Conservation (phyloP, 2,797 vertebrate species). For the Acomys russatus region DNA sequence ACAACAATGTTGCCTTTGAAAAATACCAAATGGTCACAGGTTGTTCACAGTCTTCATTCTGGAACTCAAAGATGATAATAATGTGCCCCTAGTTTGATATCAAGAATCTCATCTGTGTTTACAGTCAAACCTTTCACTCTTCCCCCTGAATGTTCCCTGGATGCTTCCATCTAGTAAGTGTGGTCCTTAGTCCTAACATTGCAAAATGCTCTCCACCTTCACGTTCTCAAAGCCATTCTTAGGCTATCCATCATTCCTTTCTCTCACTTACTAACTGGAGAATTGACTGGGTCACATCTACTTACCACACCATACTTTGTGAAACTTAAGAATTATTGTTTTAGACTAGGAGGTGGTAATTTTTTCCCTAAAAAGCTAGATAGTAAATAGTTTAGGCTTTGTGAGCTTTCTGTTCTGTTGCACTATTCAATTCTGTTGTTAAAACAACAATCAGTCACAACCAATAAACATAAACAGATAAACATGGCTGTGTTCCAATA, state of each 20-base stretch:
- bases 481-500: conserved; percentile 47
- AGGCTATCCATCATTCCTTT: neutral
- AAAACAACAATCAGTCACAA: neutral
- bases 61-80: conserved; percentile 44
- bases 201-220: conserved; percentile 34
- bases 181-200: conserved; percentile 23
- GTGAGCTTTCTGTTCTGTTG: neutral
- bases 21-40: neutral
- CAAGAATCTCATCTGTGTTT: neutral
- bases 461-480: conserved; percentile 42
- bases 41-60: conserved; percentile 37
- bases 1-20: conserved; percentile 41
- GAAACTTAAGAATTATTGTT: conserved; percentile 62
- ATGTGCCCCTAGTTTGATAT: neutral
- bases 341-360: neutral
- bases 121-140: neutral
- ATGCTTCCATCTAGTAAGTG: conserved; percentile 32
- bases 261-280: conserved; percentile 23
- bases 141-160: neutral
- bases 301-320: neutral
- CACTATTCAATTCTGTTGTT: neutral
- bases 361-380: conserved; percentile 46
- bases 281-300: neutral
- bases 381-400: neutral
- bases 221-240: neutral